Evolutionary conservation across 1,140 invertebrate species (phyloP), one percentile per base, ranked within the genome.

Genomic region (Catajapyx aquilonaris): DNA sequence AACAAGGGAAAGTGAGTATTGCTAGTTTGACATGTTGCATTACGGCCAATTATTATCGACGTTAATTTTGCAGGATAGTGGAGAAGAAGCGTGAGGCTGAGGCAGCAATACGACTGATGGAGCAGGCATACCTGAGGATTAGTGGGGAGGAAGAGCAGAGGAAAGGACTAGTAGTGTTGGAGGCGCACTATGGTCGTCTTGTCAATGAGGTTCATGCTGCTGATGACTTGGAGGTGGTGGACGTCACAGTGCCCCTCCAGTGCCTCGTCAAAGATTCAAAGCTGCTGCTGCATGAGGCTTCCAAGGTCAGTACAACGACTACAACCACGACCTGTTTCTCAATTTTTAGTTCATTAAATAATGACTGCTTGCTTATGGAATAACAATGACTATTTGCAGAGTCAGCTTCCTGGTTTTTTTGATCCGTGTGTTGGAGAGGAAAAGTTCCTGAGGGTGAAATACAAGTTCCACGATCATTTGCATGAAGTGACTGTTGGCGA

Each of bases 401-500:
- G 78, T 52, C 81, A 93, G 52, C 57, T 97, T 35, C 81, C 90
- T 22, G 93, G 93, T 19, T 97, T 98, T 58, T 97, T 84, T 58
- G 93, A 97, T 58, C 87, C 90, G 0, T 87, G 85, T 51, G 69
- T 91, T 13, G 86, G 88, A 2, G 87, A 95, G 45, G 76, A 85
- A 4, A 98, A 98, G 56, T 69, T 69, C 41, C 59, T 98, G 18
- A 70, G 74, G 23, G 68, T 98, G 39, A 70, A 81, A 47, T 98
- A 96, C 55, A 67, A 72, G 46, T 94, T 81, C 57, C 72, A 76
- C 46, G 71, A 71, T 52, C 66, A 75, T 48, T 60, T 69, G 4
- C 78, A 93, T 55, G 66, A 78, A 50, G 72, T 81, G 46, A 73
- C 76, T n/a, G 59, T 93, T 19, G 60, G 66, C 42, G 88, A 95